phyloP scores from a whole-genome alignment of 2,888 invertebrate species.

The Tubulanus polymorphus region DNA sequence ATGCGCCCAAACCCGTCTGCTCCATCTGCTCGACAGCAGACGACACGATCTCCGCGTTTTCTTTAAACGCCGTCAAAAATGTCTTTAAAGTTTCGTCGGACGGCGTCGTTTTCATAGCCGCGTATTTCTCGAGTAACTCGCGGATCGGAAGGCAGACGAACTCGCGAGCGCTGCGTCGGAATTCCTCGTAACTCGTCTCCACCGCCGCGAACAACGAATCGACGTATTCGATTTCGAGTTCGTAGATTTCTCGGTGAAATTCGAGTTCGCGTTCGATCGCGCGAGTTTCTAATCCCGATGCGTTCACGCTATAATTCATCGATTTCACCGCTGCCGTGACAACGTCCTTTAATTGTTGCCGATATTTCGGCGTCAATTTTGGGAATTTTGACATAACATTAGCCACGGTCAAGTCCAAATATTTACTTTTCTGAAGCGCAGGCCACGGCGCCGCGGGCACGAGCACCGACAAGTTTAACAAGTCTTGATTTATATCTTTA shows the following conservation, averaged over 20 bases:
- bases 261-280: slow-evolving; percentile 34
- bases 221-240: slow-evolving; percentile 35
- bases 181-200: slow-evolving; percentile 33
- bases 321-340: slow-evolving; percentile 33
- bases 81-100: slow-evolving; percentile 32
- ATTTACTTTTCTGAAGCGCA: slow-evolving; percentile 28
- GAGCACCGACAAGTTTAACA: slow-evolving; percentile 37
- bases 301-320: slow-evolving; percentile 30
- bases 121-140: slow-evolving; percentile 28
- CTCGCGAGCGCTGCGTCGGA: slow-evolving; percentile 31
- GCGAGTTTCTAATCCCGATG: slow-evolving; percentile 28
- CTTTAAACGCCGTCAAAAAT: slow-evolving; percentile 34
- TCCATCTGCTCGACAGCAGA: neutral
- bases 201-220: slow-evolving; percentile 34
- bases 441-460: slow-evolving; percentile 48
- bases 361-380: slow-evolving; percentile 27
- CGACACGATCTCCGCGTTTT: slow-evolving; percentile 30
- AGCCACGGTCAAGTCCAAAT: slow-evolving; percentile 34
- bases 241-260: slow-evolving; percentile 39
- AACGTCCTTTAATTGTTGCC: slow-evolving; percentile 24
- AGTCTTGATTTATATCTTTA: slow-evolving; percentile 33
- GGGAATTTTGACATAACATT: slow-evolving; percentile 32
- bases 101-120: slow-evolving; percentile 27
- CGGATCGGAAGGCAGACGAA: neutral
- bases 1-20: slow-evolving; percentile 2